Percentiles rank a stretch among this genome's conserved stretches.
These are phyloP conservation scores for Stichopus chloronotus DNA, from an alignment of 35 echinoderm and acorn worm species.

Conservation along the genomic window DNA sequence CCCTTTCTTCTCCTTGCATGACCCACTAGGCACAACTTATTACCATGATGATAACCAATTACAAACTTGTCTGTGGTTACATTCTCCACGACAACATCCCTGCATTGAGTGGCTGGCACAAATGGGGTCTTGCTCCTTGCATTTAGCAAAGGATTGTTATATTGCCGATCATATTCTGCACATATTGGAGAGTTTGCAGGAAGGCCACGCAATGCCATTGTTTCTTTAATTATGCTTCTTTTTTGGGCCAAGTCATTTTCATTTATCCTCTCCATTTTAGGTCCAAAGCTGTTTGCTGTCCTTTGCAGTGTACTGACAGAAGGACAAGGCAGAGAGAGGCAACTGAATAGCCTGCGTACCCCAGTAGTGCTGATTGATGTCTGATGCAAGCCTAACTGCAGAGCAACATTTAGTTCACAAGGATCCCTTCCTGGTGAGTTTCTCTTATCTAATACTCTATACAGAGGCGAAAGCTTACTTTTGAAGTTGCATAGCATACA, in stretches of 20 bases:
- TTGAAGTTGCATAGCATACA: not conserved
- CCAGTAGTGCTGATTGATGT: not conserved
- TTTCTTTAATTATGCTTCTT: too few relatives aligned
- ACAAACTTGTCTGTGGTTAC: too few relatives aligned
- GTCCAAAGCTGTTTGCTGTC: constrained; percentile 10
- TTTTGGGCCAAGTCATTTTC: not conserved
- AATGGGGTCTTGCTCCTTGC: constrained; percentile 12
- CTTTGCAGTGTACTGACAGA: not conserved
- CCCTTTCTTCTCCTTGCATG: not conserved
- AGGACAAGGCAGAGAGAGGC: constrained; percentile 4
- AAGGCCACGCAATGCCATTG: not conserved
- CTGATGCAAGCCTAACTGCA: constrained; percentile 2
- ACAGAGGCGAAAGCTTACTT: not conserved
- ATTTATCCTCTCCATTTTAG: not conserved
- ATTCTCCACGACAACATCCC: not conserved
- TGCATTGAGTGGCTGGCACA: not conserved
- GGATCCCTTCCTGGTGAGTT: not conserved
- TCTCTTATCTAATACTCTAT: not conserved
- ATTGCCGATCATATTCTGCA: not conserved
- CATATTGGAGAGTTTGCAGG: not conserved
- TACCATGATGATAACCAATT: too few relatives aligned
- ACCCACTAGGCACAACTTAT: too few relatives aligned
- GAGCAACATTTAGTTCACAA: not conserved
- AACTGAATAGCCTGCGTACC: not conserved
- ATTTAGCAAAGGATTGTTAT: not conserved